Base-by-base conservation (phyloP, 1,140 invertebrate genomes). In the Sarcophaga peregrina region DNA sequence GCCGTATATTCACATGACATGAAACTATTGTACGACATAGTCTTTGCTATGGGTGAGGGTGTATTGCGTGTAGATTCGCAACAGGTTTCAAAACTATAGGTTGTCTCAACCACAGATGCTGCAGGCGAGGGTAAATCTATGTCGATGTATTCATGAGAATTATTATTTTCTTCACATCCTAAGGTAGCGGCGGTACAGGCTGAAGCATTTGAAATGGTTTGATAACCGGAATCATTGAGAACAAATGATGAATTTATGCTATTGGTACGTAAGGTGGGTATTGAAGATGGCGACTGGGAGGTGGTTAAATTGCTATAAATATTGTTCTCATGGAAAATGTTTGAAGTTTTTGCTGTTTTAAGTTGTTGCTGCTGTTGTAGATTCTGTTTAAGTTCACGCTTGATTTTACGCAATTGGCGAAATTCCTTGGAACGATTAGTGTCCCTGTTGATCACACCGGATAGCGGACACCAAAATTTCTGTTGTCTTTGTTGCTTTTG, bases 301-400 rank as follows among this genome's bases (percentile, higher is more conserved):
- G n/a, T 68, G 17, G 15, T 10, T 52, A 52, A 10, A 10, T n/a
- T 37, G 25, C 25, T 68, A 52, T 52, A 52, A 52, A 1, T 37
- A 37, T 5, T 52, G 50, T 52, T 10, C 8, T 68, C 62, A 68
- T 68, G 20, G 20, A 68, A 20, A 17, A 68, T 68, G 62, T 68
- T 52, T 54, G 68, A 25, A 74, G 83, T 75, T 84, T 84, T 47
- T 82, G 81, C 15, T 78, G 84, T 52, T 83, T 83, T 80, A 45
- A 83, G 84, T 1, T 85, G 85, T 10, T 84, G 83, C 20, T 84
- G 86, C 83, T 87, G 87, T 37, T 86, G 86, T 20, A 90, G 83
- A 11, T 83, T 89, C 8, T 86, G 81, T 48, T 88, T 89, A 13
- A 90, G 80, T 45, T 90, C 87, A 0, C 87, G 81, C 8, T 87